phyloP scores from a whole-genome alignment of 2,113 vertebrate genomes.

The Semicossyphus pulcher region DNA sequence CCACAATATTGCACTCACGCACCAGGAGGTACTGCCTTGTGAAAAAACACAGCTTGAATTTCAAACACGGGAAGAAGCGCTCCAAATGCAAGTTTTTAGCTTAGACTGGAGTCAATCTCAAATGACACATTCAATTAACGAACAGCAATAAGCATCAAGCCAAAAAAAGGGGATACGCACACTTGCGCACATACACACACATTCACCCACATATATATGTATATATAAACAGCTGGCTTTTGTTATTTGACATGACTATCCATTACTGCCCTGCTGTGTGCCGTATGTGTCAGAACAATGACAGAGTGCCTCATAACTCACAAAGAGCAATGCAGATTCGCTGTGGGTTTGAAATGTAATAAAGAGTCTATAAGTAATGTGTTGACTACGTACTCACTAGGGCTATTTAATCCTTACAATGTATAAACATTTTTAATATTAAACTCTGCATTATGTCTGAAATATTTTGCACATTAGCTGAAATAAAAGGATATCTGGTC shows the following conservation, averaged over 20 bases:
- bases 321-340: slow-evolving; percentile 70
- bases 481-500: slow-evolving; percentile 80
- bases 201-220: slow-evolving; percentile 79
- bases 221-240: slow-evolving; percentile 84
- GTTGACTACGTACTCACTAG: slow-evolving; percentile 72
- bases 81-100: slow-evolving; percentile 71
- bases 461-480: slow-evolving; percentile 68
- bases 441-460: slow-evolving; percentile 70
- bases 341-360: slow-evolving; percentile 68
- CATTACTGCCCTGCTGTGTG: slow-evolving; percentile 73
- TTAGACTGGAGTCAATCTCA: slow-evolving; percentile 70
- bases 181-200: slow-evolving; percentile 54
- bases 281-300: slow-evolving; percentile 72
- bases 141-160: slow-evolving; percentile 80
- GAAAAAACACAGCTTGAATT: slow-evolving; percentile 76
- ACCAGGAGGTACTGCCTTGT: slow-evolving; percentile 76
- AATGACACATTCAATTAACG: slow-evolving; percentile 80
- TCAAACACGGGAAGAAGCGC: slow-evolving; percentile 75
- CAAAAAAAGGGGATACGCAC: slow-evolving; percentile 60
- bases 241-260: slow-evolving; percentile 77
- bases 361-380: slow-evolving; percentile 76
- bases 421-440: slow-evolving; percentile 78
- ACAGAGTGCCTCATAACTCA: slow-evolving; percentile 68
- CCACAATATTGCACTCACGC: slow-evolving; percentile 80
- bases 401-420: slow-evolving; percentile 72